Base-by-base conservation (phyloP, 2,888 invertebrate genomes). In the Tachystola acroxantha region DNA sequence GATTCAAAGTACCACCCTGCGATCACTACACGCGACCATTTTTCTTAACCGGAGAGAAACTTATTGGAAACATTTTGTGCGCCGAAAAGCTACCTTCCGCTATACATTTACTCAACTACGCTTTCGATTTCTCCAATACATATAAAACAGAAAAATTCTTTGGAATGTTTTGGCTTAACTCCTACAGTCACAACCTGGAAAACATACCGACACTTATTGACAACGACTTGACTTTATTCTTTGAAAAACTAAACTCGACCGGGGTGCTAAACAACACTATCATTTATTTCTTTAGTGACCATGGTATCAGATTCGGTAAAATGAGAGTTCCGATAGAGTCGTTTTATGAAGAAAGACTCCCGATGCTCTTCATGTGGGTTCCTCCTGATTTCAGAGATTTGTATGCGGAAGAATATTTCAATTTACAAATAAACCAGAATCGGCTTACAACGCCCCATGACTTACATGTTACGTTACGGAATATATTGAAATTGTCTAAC, bases 11-110 rank as follows among this genome's bases (percentile, higher is more conserved):
- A 1, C 89, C 90, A 0, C 96, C 96, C 0, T 92, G 94, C 0
- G 94, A 96, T 63, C 94, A 94, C 57, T 96, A 96, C 53, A 79
- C 93, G 40, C 86, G 95, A 14, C 93, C 95, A 0, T 91, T 93
- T 48, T 88, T 92, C 40, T 60, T 92, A 7, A 92, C 92, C 0
- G 90, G 91, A 0, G 92, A 88, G 47, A 66, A 88, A 10, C 19
- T 1, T 12, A 70, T 69, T 11, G 78, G 80, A 27, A 67, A 72
- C 9, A 79, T 89, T 46, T 32, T 75, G n/a, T 79, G 77, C 42
- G 48, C 64, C 2, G 53, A 77, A 71, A 41, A 72, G 80, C 57
- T 81, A 76, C 36, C 91, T 86, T 90, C 91, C 6, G 89, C 89
- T 7, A 90, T 91, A 57, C 88, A 92, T 37, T 79, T 94, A 10